phyloP scores from a whole-genome alignment of 2,113 vertebrate species.

The Melanostigma gelatinosum region DNA sequence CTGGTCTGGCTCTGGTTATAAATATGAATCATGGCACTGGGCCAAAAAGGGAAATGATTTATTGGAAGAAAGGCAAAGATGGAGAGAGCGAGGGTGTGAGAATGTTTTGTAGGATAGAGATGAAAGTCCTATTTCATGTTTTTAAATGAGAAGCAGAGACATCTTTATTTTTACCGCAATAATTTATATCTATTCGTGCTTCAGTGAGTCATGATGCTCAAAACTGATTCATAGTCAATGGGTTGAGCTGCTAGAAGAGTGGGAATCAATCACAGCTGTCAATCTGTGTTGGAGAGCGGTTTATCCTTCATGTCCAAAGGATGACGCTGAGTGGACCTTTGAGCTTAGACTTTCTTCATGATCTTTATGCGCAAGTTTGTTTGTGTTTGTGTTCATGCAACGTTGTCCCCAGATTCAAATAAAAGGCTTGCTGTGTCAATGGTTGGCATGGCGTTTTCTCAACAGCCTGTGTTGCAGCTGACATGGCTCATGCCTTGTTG shows the following conservation, averaged over 20 bases:
- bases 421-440: constrained; percentile 11
- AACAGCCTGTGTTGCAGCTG: constrained; percentile 58
- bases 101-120: constrained; percentile 26
- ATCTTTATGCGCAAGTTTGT: background rate
- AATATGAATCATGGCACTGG: constrained; percentile 65
- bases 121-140: constrained; percentile 26
- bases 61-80: constrained; percentile 36
- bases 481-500: constrained; percentile 49
- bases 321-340: background rate
- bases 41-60: constrained; percentile 25
- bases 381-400: constrained; percentile 23
- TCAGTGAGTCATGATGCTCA: constrained; percentile 15
- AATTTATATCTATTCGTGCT: background rate
- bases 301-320: background rate
- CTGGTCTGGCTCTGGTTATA: constrained; percentile 64
- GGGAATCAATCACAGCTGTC: background rate
- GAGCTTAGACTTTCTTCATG: background rate
- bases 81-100: constrained; percentile 19
- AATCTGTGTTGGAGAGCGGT: background rate
- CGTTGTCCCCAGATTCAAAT: background rate
- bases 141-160: constrained; percentile 24
- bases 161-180: constrained; percentile 13
- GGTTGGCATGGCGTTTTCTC: constrained; percentile 34
- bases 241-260: constrained; percentile 4
- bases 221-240: background rate